These are phyloP conservation scores for Bos indicus DNA, from an alignment of 2,113 vertebrate species.

Conservation along the genomic window DNA sequence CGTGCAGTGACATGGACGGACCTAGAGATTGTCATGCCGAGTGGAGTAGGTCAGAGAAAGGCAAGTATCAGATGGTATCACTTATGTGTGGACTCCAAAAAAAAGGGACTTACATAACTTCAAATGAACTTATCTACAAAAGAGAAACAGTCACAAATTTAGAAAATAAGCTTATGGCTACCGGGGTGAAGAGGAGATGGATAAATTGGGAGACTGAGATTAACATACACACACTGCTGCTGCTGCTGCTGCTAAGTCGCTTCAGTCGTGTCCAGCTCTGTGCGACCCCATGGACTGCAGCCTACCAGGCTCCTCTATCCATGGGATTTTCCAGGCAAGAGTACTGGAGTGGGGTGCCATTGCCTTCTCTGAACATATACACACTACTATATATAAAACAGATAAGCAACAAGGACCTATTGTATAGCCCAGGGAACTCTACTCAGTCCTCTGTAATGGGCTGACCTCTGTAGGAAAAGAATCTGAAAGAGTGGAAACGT, in stretches of 20 bases:
- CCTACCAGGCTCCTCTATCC: too few species aligned
- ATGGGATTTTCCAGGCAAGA: too few species aligned
- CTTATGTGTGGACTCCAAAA: not conserved
- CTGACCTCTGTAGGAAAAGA: not conserved
- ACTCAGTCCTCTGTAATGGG: fast-evolving
- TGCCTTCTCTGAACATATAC: too few species aligned
- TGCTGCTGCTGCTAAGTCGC: too few species aligned
- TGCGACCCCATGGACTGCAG: too few species aligned
- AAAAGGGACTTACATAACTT: not conserved
- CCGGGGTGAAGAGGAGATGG: not conserved
- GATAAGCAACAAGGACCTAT: not conserved
- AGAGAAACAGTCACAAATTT: not conserved
- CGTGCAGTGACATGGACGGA: fast-evolving
- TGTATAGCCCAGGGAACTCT: not conserved
- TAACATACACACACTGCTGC: not conserved
- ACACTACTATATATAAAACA: not conserved
- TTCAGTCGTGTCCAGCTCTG: too few species aligned
- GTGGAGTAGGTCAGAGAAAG: not conserved
- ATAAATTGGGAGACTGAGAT: not conserved
- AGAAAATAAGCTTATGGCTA: not conserved
- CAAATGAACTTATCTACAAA: not conserved
- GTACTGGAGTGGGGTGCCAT: too few species aligned
- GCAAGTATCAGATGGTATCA: fast-evolving
- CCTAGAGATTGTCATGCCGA: fast-evolving
- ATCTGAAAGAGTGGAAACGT: not conserved